Base-by-base conservation (phyloP, 2,113 vertebrate genomes). In the Channa maculata region DNA sequence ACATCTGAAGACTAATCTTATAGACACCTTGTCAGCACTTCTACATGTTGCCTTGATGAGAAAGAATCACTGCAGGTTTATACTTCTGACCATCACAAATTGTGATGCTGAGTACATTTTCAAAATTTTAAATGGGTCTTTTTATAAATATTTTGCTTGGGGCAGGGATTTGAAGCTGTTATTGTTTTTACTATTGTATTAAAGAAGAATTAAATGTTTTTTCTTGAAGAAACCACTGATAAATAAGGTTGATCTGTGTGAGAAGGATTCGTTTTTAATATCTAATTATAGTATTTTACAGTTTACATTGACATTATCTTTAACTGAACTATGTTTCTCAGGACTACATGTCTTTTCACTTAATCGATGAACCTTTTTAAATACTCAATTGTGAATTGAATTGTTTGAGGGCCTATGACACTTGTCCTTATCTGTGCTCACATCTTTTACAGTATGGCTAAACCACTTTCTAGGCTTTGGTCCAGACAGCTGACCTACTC, bases 11-110 rank as follows among this genome's bases (percentile, higher is more conserved):
- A 65, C 71, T 10, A 72, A 58, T 45, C 43, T 70, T 58, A 46
- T 2, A 15, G 69, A 59, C 33, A 33, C 3, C n/a, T 0, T 12
- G 55, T 85, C 65, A 77, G 73, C 77, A 71, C 44, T 75, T 64
- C 50, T 69, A 52, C 15, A 9, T 53, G 55, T 44, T 57, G 14
- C 12, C 24, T 24, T 48, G 34, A 65, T 48, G 36, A 14, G 15
- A 57, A 54, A 65, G 54, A 49, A 11, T 43, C 6, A n/a, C 34
- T 24, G 24, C 24, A 24, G 34, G 43, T 4, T 48, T 49, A 5
- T 15, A 2, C 48, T 8, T 43, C n/a, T 43, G 37, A 71, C 57
- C 2, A 15, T 33, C 39, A 14, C 49, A 24, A 36, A 3, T 13
- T 36, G 44, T 51, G 6, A 44, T 46, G 44, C 24, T 24, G 24